Evolutionary conservation across 2,888 invertebrate genomes (phyloP), one percentile per base, ranked within the genome.

Genomic region (Catocala fraxini): DNA sequence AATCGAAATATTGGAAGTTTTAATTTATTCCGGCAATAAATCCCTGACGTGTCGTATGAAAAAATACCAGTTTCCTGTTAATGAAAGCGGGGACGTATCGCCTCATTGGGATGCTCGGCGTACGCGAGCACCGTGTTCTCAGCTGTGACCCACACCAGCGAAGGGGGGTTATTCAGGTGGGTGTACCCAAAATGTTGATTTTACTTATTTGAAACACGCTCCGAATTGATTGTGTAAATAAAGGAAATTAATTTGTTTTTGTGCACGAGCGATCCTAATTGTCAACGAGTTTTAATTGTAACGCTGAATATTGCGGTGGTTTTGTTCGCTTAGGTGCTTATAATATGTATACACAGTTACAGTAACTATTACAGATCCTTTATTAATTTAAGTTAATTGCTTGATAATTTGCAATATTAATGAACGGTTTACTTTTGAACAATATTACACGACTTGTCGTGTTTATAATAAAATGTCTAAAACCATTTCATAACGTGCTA

Each of bases 1-100:
- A 75, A 71, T 74, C 71, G 73, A 66, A 66, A 68, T 71, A 64
- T 71, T 67, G 70, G 61, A 70, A 71, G 61, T 75, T 81, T 76
- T 80, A 77, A 81, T 81, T 79, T 75, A 70, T 63, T 58, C 62
- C 68, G 69, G 68, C 68, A 71, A 79, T 81, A 83, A 81, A 81
- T 78, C 68, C 72, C 68, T 53, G 64, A 56, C 69, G 72, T 75
- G 75, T 73, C 68, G 73, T 77, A 70, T 70, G 73, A 68, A 75
- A 82, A 81, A 81, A 79, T 51, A 72, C 65, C 65, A 66, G 77
- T 68, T 66, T 15, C 54, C 62, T 69, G 75, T 72, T 76, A 77
- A 77, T 78, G 70, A 75, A 78, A 67, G 67, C 59, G 51, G 68
- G 56, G 49, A 65, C 68, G 74, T 60, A 78, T 70, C 68, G 47